Percentiles rank a stretch among this genome's conserved stretches.
These are phyloP conservation scores for Amorpha juglandis DNA, from an alignment of 2,888 invertebrate species.

Conservation along the genomic window DNA sequence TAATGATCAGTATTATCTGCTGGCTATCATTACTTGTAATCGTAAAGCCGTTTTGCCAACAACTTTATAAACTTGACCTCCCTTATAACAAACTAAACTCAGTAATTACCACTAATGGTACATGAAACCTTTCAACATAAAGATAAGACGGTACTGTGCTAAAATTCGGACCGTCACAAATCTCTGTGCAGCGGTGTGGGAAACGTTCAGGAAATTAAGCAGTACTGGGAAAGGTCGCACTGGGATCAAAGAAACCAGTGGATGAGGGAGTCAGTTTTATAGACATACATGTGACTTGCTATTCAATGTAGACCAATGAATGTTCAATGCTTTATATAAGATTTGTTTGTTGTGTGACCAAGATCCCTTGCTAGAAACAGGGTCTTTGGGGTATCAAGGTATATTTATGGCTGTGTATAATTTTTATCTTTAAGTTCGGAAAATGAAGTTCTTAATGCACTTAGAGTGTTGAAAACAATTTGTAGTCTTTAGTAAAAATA, in stretches of 20 bases:
- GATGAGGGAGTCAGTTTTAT: conserved; percentile 3
- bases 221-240: conserved; percentile 20
- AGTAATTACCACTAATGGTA: conserved; percentile 16
- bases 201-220: conserved; percentile 28
- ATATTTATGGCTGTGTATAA: not conserved
- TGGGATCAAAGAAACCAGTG: conserved; percentile 26
- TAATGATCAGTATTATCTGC: no score
- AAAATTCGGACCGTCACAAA: conserved; percentile 16
- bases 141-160: conserved; percentile 14
- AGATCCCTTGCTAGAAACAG: no score
- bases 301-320: not conserved
- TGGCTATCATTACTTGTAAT: no score
- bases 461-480: no score
- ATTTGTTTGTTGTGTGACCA: no score
- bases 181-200: conserved; percentile 5
- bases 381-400: not conserved
- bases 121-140: conserved; percentile 1
- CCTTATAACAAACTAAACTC: not conserved
- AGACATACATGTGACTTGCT: not conserved
- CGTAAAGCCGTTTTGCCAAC: not conserved
- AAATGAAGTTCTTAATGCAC: no score
- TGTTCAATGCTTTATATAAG: no score
- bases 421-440: no score
- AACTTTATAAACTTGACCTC: no score
- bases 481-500: not conserved